Evolutionary conservation across 2,797 vertebrate genomes (phyloP).

Genomic region (Mormyrops boulengeri): DNA sequence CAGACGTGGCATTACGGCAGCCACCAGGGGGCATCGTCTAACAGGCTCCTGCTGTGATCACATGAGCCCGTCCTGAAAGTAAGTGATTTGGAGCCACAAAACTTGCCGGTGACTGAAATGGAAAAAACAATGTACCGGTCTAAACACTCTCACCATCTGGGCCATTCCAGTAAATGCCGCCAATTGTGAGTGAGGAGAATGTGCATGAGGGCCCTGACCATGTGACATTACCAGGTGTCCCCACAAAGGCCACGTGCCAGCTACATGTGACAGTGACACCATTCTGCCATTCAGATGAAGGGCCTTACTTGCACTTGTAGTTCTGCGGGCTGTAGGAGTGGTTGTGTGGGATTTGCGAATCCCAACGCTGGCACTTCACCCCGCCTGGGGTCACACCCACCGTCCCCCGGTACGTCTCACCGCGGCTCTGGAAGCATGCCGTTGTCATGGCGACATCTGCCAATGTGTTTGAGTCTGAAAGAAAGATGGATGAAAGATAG

Average conservation of each 20-base stretch:
- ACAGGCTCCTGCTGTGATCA: not conserved
- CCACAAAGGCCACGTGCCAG: not conserved
- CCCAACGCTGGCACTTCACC: conserved; percentile 85
- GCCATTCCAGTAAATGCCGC: not conserved
- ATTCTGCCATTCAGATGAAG: not conserved
- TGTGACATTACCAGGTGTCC: not conserved
- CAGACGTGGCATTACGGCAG: conserved; percentile 12
- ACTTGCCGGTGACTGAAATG: not conserved
- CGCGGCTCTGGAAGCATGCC: conserved; percentile 75
- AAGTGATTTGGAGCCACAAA: not conserved
- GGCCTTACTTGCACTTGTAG: conserved; percentile 97
- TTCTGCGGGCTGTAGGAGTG: conserved; percentile 84
- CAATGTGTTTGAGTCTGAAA: conserved; percentile 46
- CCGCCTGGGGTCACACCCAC: conserved; percentile 80
- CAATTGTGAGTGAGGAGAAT: not conserved
- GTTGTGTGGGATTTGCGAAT: conserved; percentile 84
- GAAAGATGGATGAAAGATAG: conserved; percentile 32
- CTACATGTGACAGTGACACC: not conserved
- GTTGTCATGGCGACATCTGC: conserved; percentile 62
- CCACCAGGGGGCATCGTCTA: not conserved
- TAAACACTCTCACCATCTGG: not conserved
- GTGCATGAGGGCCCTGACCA: not conserved
- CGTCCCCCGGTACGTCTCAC: conserved; percentile 76
- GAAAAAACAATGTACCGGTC: not conserved
- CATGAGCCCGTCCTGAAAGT: not conserved